These are phyloP conservation scores for Dipodomys stephensi DNA, from an alignment of 2,113 vertebrate genomes.

Conservation along the genomic window DNA sequence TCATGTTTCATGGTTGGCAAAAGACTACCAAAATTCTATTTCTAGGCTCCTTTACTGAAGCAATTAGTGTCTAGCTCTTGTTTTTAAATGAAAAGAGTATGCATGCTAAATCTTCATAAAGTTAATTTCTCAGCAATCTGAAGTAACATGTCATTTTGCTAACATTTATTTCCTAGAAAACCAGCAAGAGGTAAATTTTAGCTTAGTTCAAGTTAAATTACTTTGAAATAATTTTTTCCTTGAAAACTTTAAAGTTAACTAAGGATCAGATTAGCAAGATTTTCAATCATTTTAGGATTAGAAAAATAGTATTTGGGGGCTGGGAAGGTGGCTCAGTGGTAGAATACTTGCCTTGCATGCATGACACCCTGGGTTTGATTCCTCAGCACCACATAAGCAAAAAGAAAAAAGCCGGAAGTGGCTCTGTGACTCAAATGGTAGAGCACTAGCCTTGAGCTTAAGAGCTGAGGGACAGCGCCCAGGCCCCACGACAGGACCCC, in stretches of 20 bases:
- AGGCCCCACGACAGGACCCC: no score
- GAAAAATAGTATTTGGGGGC: neutral
- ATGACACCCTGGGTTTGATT: no score
- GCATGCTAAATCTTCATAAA: slow-evolving; percentile 10
- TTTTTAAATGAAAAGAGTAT: slow-evolving; percentile 43
- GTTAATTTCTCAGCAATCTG: slow-evolving; percentile 16
- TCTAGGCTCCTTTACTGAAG: slow-evolving; percentile 23
- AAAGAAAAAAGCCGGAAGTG: no score
- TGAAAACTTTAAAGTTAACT: slow-evolving; percentile 22
- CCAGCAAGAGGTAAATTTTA: slow-evolving; percentile 4
- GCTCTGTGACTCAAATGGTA: no score
- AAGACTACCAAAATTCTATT: neutral
- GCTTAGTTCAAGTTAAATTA: neutral
- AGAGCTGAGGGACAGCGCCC: no score
- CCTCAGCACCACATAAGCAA: no score
- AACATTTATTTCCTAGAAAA: slow-evolving; percentile 52
- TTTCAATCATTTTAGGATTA: slow-evolving; percentile 35
- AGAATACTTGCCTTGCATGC: no score
- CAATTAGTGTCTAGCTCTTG: neutral
- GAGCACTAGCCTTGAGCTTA: no score
- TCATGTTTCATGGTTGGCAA: slow-evolving; percentile 5
- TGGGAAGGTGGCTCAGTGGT: no score
- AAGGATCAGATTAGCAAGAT: slow-evolving; percentile 12
- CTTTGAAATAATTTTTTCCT: slow-evolving; percentile 43
- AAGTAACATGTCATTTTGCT: slow-evolving; percentile 26